Evolutionary conservation across 2,113 vertebrate genomes (phyloP).

Genomic region (Dunckerocampus dactyliophorus): DNA sequence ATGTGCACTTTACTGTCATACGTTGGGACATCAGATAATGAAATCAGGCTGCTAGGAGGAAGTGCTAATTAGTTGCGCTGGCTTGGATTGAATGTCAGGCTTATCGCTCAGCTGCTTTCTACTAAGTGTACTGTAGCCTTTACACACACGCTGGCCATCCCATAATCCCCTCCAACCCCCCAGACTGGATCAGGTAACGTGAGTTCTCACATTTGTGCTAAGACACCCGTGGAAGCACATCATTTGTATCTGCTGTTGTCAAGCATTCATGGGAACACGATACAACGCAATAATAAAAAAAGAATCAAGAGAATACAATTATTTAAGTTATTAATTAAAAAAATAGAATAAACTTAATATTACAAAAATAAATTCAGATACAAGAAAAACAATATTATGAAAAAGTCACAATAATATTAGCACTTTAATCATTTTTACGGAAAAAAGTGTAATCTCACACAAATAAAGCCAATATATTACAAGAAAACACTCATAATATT

Average conservation of each 20-base stretch:
- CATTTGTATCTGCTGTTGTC: background rate
- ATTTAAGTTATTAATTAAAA: no score
- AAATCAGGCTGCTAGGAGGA: background rate
- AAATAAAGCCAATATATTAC: no score
- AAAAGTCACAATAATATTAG: no score
- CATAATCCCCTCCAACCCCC: slow-evolving; percentile 27
- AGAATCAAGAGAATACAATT: no score
- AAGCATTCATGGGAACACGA: no score
- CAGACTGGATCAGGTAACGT: slow-evolving; percentile 35
- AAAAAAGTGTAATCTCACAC: no score
- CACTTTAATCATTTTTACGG: no score
- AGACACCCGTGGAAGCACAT: slow-evolving; percentile 38
- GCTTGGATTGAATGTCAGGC: slow-evolving; percentile 22
- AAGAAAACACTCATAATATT: background rate
- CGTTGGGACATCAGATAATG: background rate
- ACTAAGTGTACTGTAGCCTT: slow-evolving; percentile 7
- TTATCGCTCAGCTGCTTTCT: slow-evolving; percentile 32
- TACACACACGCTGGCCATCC: slow-evolving; percentile 43
- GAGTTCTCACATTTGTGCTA: slow-evolving; percentile 57
- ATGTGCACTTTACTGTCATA: background rate
- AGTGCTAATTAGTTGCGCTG: slow-evolving; percentile 24
- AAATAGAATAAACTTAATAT: no score
- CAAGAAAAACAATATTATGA: no score
- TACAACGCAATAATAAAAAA: no score
- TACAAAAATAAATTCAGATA: no score